Percentiles rank a stretch among this genome's conserved stretches.
phyloP scores from a whole-genome alignment of 2,113 vertebrate species.

The Neopipo cinnamomea region DNA sequence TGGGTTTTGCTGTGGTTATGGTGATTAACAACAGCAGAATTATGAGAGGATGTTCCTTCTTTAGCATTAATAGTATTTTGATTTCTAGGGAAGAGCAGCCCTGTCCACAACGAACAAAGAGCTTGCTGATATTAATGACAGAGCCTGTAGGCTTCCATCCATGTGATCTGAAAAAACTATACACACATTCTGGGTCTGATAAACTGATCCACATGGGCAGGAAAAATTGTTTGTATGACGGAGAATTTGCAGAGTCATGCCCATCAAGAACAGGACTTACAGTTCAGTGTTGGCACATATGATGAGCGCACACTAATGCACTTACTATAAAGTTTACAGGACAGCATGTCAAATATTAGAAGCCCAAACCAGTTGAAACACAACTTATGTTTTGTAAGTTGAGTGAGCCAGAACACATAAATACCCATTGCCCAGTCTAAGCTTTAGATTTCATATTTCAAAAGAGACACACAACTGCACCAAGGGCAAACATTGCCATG shows the following conservation, averaged over 20 bases:
- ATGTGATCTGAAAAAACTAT: background rate
- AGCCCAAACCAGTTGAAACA: background rate
- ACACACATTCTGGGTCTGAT: background rate
- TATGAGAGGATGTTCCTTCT: background rate
- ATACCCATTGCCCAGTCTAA: background rate
- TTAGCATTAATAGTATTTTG: background rate
- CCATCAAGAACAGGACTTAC: background rate
- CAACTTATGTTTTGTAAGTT: background rate
- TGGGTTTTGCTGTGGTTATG: background rate
- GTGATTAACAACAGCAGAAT: background rate
- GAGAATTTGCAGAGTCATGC: background rate
- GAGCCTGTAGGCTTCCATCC: background rate
- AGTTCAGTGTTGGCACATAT: background rate
- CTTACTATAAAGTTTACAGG: background rate
- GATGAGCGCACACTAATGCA: background rate
- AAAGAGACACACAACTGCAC: background rate
- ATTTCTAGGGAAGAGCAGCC: background rate
- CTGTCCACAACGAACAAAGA: background rate
- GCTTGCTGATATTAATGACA: background rate
- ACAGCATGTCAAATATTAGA: background rate
- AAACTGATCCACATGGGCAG: background rate
- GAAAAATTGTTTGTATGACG: background rate
- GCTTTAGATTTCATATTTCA: background rate
- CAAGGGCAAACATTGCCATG: background rate
- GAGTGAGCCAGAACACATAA: background rate